phyloP scores from a whole-genome alignment of 2,797 vertebrate genomes.

The Erethizon dorsatum region DNA sequence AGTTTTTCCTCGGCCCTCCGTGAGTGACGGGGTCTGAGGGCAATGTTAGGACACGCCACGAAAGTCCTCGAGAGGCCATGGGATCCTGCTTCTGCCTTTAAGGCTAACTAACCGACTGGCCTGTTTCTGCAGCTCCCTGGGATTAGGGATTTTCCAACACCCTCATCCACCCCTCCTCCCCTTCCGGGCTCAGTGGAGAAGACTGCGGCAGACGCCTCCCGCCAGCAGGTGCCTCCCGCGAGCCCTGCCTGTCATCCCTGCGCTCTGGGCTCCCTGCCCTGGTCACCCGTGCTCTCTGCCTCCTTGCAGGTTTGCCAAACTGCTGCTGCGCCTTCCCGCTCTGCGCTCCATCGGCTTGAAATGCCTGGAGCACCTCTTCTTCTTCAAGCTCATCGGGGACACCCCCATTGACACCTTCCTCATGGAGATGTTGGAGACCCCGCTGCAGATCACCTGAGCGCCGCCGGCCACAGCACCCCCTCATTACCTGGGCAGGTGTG shows the following conservation, averaged over 20 bases:
- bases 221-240: accelerated
- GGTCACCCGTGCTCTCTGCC: not conserved
- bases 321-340: slow-evolving; percentile 95
- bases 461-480: not conserved
- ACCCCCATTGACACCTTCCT: slow-evolving; percentile 99
- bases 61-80: not conserved
- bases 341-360: slow-evolving; percentile 97
- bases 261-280: not conserved
- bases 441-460: slow-evolving; percentile 92
- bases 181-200: not conserved
- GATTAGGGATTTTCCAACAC: accelerated
- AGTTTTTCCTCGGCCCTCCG: not conserved
- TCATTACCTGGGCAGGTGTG: slow-evolving; percentile 17
- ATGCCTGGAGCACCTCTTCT: slow-evolving; percentile 98
- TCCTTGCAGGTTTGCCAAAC: slow-evolving; percentile 95
- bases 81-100: not conserved
- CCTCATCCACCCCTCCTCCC: not conserved
- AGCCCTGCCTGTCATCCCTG: not conserved
- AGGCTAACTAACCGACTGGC: not conserved
- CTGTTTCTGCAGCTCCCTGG: not conserved
- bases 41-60: not conserved
- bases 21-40: not conserved
- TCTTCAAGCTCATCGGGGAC: slow-evolving; percentile 99
- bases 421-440: slow-evolving; percentile 99
- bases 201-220: accelerated